A percentile compares a stretch with the other conserved stretches of the same genome.
Conservation (phyloP, 2,888 invertebrate genomes). For the Pterostichus niger region DNA sequence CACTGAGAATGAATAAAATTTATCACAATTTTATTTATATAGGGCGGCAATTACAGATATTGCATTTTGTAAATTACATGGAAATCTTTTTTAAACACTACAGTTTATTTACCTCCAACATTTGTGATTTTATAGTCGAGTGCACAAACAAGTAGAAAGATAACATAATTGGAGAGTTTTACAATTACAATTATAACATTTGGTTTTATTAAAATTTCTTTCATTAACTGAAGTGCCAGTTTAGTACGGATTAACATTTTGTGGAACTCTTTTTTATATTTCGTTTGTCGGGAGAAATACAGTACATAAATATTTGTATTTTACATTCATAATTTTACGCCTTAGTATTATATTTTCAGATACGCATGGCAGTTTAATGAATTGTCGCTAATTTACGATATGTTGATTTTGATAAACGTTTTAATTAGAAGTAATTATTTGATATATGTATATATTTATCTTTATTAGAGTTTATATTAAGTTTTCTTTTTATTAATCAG, state of each 20-base stretch:
- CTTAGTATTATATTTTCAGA: neutral
- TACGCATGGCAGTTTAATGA: constrained; percentile 1
- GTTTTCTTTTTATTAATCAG: neutral
- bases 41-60: constrained; percentile 50
- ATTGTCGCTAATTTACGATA: constrained; percentile 18
- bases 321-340: constrained; percentile 5
- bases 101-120: constrained; percentile 55
- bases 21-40: constrained; percentile 46
- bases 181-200: constrained; percentile 48
- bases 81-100: constrained; percentile 62
- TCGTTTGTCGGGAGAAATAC: constrained; percentile 41
- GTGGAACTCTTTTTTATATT: constrained; percentile 25
- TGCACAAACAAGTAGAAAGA: constrained; percentile 28
- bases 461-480: neutral
- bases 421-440: constrained; percentile 27
- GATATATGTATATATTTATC: neutral
- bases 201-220: constrained; percentile 60
- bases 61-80: constrained; percentile 58
- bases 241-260: constrained; percentile 46
- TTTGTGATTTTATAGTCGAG: constrained; percentile 54
- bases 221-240: constrained; percentile 59
- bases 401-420: constrained; percentile 23
- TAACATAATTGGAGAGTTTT: constrained; percentile 47
- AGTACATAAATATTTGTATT: constrained; percentile 36
- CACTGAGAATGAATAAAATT: constrained; percentile 57